Evolutionary conservation across 2,113 vertebrate genomes (phyloP), one percentile per base, ranked within the genome.

Genomic region (Hemichromis elongatus): DNA sequence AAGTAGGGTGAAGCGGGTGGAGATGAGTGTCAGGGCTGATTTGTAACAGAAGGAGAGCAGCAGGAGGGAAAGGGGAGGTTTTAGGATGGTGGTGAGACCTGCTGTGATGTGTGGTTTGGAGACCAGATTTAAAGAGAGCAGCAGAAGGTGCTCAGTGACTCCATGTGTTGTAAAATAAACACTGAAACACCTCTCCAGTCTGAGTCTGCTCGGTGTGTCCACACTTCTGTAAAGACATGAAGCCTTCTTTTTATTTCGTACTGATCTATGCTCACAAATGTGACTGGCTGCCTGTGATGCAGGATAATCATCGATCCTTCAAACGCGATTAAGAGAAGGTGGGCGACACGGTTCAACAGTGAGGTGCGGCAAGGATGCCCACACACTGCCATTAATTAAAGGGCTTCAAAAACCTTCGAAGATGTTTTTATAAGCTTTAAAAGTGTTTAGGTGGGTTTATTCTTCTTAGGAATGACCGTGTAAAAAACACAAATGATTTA

Each of bases 381-480:
- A 4, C 18, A n/a, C 12, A 40, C 33, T 2, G 7, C 21, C 61
- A 14, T 6, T 5, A 12, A 35, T 19, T n/a, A 42, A 24, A 70
- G 3, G 1, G 24, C 13, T 47, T 6, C 40, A 16, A 24, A 42
- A 45, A 2, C 50, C 9, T 52, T 8, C n/a, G 9, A 54, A 21
- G 8, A 19, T 0, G 2, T 28, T 28, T n/a, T 26, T 0, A 47
- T 73, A 6, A 11, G 40, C 40, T 70, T 2, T 70, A 37, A 37
- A 61, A 37, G 13, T 5, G 10, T 0, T 66, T 37, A 37, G 35
- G 35, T 9, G 35, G 9, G 35, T 37, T 37, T 37, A 0, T 13
- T 66, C 19, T 37, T 66, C 59, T 37, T 5, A 70, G 0, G 63
- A 45, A 10, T 1, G 3, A 7, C 5, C 13, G 26, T 4, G 14